Evolutionary conservation across 35 echinoderm and acorn worm species (phyloP), one percentile per base, ranked within the genome.

Genomic region (Ophioderma brevispina): DNA sequence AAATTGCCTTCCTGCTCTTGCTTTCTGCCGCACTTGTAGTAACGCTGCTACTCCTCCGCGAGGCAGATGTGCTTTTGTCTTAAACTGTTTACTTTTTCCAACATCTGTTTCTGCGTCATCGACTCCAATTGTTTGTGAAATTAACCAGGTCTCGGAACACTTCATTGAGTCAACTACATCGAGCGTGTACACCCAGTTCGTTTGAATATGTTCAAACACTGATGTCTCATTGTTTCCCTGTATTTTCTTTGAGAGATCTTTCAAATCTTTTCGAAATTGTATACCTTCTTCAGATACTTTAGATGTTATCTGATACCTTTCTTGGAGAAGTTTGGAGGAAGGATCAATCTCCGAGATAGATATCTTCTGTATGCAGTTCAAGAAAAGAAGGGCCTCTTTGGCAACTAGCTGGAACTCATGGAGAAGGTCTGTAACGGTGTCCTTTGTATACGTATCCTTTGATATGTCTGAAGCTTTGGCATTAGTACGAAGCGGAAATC

Each of bases 361-460:
- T 82, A 91, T 83, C n/a, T 52, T 85, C 52, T 56, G 85, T 18
- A 91, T 76, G 33, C 84, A 40, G 39, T 86, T 91, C 75, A 91
- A 75, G 43, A 91, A 91, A 32, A 91, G 82, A 8, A 91, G 70
- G 17, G 70, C 6, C 0, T 91, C 90, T n/a, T 75, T 19, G 28
- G 77, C 33, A 23, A 55, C 75, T 3, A 25, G 19, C 76, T 86
- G 31, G 82, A 91, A 91, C 38, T 86, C 40, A 0, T 63, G 30
- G 0, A 91, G 28, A 25, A 91, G 31, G 0, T 36, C 11, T 21
- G 43, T 46, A 23, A 91, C 31, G 8, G 6, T 79, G 11, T 38
- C 8, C 0, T 33, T 11, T 15, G 25, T 79, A 15, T 78, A 76
- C 5, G 33, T 19, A 59, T 84, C 30, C 8, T 25, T 17, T n/a